Evolutionary conservation across 2,888 invertebrate genomes (phyloP).

Genomic region (Escarpia spicata): DNA sequence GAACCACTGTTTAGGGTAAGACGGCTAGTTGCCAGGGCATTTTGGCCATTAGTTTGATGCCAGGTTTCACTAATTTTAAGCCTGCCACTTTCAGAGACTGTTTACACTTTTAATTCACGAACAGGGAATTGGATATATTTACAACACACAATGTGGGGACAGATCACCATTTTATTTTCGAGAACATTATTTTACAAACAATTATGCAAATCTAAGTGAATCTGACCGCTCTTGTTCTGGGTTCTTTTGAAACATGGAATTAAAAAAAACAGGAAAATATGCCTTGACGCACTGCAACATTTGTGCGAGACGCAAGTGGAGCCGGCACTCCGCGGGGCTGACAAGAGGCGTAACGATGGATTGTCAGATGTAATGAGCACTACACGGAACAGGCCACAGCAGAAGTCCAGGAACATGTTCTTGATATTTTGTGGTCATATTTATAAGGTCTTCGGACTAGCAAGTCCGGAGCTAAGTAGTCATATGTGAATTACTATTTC

Average conservation of each 20-base stretch:
- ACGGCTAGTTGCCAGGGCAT: too few relatives aligned
- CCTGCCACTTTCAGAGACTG: neutral
- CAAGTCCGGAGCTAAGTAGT: too few relatives aligned
- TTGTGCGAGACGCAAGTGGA: too few relatives aligned
- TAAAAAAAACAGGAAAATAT: neutral
- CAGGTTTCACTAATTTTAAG: neutral
- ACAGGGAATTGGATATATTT: too few relatives aligned
- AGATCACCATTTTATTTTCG: neutral
- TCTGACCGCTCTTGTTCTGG: neutral
- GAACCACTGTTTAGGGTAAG: too few relatives aligned
- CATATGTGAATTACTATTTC: too few relatives aligned
- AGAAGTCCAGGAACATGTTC: neutral
- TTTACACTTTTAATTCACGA: neutral
- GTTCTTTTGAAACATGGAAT: neutral
- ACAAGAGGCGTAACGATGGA: neutral
- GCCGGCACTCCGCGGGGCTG: neutral
- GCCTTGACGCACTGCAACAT: too few relatives aligned
- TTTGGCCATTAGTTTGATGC: too few relatives aligned
- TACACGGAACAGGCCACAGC: neutral
- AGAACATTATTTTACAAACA: neutral
- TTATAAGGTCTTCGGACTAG: neutral
- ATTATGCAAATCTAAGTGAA: neutral
- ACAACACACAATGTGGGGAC: neutral
- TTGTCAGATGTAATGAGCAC: neutral
- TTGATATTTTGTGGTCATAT: neutral